phyloP scores from a whole-genome alignment of 2,113 vertebrate species.

The Herpetotheres cachinnans region DNA sequence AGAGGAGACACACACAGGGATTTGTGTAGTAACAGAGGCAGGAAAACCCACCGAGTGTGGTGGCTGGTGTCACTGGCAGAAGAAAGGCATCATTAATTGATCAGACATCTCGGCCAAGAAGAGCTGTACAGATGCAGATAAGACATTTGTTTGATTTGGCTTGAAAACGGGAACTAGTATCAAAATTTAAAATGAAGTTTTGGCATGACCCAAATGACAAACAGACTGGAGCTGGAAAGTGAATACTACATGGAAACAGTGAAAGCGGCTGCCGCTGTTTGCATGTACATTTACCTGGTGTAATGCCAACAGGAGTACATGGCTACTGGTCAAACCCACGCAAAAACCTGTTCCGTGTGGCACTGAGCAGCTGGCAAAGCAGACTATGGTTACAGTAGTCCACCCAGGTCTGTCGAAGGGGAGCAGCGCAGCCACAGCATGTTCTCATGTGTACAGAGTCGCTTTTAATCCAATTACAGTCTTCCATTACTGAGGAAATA shows the following conservation, averaged over 20 bases:
- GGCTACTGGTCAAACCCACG: not conserved
- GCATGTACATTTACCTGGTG: not conserved
- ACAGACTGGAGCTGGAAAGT: not conserved
- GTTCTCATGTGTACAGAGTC: not conserved
- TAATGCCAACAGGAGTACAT: not conserved
- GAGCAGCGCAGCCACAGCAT: not conserved
- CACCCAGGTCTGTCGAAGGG: not conserved
- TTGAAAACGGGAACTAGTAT: not conserved
- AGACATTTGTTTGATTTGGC: not conserved
- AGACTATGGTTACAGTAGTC: not conserved
- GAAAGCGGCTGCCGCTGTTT: not conserved
- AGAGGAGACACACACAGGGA: not conserved
- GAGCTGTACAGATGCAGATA: not conserved
- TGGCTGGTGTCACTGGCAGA: not conserved
- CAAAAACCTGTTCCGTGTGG: not conserved
- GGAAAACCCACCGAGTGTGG: not conserved
- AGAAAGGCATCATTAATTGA: not conserved
- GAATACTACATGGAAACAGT: not conserved
- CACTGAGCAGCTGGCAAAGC: not conserved
- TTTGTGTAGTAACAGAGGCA: not conserved
- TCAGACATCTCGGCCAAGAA: not conserved
- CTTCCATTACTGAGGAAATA: constrained; percentile 49
- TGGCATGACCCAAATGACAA: not conserved
- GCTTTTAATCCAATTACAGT: constrained; percentile 34
- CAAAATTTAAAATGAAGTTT: not conserved